A percentile compares a stretch with the other conserved stretches of the same genome.
Conservation (phyloP, 64 coral and sea anemone genomes). For the Porites australiensis region DNA sequence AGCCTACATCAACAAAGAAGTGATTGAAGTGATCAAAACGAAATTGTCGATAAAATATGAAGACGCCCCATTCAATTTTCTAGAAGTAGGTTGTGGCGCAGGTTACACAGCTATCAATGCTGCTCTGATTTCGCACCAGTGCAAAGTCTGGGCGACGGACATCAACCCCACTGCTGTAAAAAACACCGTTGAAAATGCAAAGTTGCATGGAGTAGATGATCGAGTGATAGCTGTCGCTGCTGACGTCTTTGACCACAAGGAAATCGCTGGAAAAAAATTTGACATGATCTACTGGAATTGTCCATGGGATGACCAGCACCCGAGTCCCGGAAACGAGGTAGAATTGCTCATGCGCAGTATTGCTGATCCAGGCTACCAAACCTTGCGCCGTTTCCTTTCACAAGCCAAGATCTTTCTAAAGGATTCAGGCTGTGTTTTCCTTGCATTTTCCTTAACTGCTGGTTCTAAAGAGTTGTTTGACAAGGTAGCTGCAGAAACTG, state of each 20-base stretch:
- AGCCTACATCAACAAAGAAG: neutral
- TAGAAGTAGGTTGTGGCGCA: conserved; percentile 46
- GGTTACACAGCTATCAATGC: conserved; percentile 2
- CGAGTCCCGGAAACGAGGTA: neutral
- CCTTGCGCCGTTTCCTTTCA: conserved; percentile 21
- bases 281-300: conserved; percentile 48
- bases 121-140: neutral
- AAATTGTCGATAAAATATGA: neutral
- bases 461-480: conserved; percentile 31
- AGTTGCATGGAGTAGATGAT: conserved; percentile 18
- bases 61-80: neutral
- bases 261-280: neutral
- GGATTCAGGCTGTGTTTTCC: neutral
- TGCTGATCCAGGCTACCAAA: conserved; percentile 6
- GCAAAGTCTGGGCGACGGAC: conserved; percentile 37
- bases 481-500: neutral
- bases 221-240: neutral
- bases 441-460: conserved; percentile 28
- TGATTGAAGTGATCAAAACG: neutral
- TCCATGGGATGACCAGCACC: neutral
- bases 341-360: neutral
- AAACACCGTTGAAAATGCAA: conserved; percentile 46
- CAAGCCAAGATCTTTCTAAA: conserved; percentile 26
- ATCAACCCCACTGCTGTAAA: conserved; percentile 33
- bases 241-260: conserved; percentile 18